Conservation (phyloP, 2,113 vertebrate species). For the Todiramphus saurophagus region DNA sequence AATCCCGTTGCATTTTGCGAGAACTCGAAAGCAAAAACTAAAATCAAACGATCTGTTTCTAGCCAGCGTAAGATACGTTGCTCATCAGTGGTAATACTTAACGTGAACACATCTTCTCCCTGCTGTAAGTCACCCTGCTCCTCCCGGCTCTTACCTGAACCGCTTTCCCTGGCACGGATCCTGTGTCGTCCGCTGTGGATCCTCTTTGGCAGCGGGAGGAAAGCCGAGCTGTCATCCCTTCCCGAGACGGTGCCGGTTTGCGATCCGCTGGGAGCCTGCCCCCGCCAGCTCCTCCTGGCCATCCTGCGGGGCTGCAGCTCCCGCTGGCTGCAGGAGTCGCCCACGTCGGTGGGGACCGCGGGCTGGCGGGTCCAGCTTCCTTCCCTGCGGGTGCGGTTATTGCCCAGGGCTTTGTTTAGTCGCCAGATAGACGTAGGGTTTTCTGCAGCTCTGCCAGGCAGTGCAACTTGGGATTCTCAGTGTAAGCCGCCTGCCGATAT, state of each 20-base stretch:
- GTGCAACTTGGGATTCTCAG: neutral
- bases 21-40: neutral
- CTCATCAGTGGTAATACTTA: neutral
- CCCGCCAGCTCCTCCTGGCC: neutral
- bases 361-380: neutral
- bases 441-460: neutral
- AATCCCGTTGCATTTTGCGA: neutral
- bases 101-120: neutral
- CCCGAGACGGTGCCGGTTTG: neutral
- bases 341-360: neutral
- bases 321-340: neutral
- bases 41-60: neutral
- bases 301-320: neutral
- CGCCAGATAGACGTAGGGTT: neutral
- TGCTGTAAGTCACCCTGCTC: neutral
- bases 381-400: neutral
- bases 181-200: neutral
- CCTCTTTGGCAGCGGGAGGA: neutral
- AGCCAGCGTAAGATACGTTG: neutral
- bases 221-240: neutral
- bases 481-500: neutral
- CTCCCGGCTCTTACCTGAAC: neutral
- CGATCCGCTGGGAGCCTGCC: neutral
- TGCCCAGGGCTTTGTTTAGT: neutral
- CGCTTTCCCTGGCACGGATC: neutral